phyloP scores from a whole-genome alignment of 2,113 vertebrate genomes.

The Rattus rattus region DNA sequence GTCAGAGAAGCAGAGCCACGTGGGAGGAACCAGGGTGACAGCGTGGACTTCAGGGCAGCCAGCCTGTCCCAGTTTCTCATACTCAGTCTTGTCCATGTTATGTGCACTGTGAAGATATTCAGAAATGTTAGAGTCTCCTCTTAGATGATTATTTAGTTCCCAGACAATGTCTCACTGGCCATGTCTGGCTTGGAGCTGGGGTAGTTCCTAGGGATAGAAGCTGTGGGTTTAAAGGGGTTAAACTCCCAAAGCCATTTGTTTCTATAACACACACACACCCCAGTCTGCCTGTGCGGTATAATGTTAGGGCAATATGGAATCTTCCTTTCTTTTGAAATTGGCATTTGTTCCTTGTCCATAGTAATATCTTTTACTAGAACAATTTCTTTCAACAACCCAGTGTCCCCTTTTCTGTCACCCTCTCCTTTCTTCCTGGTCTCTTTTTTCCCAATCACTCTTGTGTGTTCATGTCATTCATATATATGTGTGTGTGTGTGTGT shows the following conservation, averaged over 20 bases:
- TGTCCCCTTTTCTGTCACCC: neutral
- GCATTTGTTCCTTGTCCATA: neutral
- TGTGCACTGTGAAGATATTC: too few relatives aligned
- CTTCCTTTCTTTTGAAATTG: neutral
- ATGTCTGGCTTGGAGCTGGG: neutral
- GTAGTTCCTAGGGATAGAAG: neutral
- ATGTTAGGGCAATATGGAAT: too few relatives aligned
- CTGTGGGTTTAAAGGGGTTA: neutral
- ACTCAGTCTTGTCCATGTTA: too few relatives aligned
- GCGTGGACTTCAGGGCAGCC: fast-evolving
- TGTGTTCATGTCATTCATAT: neutral
- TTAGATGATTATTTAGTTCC: too few relatives aligned
- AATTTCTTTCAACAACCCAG: too few relatives aligned
- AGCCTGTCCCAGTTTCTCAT: neutral
- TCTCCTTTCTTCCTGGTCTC: neutral
- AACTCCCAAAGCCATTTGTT: neutral
- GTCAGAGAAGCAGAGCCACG: neutral
- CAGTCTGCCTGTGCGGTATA: neutral
- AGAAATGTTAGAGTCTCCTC: too few relatives aligned
- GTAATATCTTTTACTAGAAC: neutral
- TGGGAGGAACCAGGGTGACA: neutral
- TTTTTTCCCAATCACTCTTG: neutral
- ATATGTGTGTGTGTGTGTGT: too few relatives aligned
- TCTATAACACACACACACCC: too few relatives aligned
- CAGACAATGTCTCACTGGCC: neutral